Evolutionary conservation across 1,140 invertebrate species (phyloP).

Genomic region (Drosophila melanica): DNA sequence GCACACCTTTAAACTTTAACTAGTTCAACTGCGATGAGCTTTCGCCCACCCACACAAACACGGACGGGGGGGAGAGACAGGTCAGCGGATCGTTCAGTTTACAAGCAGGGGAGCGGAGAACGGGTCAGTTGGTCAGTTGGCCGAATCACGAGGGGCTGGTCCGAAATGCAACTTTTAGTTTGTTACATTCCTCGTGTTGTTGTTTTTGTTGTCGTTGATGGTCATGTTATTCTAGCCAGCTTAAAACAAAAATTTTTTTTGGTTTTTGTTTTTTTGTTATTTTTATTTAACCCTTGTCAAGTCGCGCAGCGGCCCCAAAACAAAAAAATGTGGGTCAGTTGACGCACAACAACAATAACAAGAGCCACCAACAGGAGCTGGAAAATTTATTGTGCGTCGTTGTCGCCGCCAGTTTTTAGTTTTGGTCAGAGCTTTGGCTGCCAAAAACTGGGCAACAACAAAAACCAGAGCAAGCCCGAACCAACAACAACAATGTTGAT

Average conservation of each 20-base stretch:
- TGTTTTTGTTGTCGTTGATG: constrained; percentile 26
- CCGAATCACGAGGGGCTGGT: background rate
- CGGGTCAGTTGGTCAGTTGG: background rate
- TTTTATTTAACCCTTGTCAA: constrained; percentile 66
- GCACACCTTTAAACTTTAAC: constrained; percentile 49
- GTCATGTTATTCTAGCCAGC: constrained; percentile 35
- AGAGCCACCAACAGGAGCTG: constrained; percentile 24
- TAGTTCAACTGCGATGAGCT: constrained; percentile 17
- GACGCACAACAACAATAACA: constrained; percentile 43
- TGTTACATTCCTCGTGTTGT: constrained; percentile 35
- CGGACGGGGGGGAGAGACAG: background rate
- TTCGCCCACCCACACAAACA: background rate
- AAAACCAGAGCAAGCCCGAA: background rate
- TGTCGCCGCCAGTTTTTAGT: constrained; percentile 56
- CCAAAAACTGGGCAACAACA: constrained; percentile 48
- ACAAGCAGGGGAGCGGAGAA: background rate
- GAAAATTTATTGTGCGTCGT: constrained; percentile 62
- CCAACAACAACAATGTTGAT: constrained; percentile 10
- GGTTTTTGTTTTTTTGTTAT: constrained; percentile 33
- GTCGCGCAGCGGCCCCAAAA: constrained; percentile 39
- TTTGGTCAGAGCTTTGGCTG: constrained; percentile 52
- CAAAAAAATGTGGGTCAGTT: constrained; percentile 59
- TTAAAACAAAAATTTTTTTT: background rate
- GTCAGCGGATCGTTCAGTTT: constrained; percentile 8
- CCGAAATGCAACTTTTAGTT: constrained; percentile 47